Evolutionary conservation across 23 tunicate species (phyloP).

Genomic region (Phallusia fumigata): DNA sequence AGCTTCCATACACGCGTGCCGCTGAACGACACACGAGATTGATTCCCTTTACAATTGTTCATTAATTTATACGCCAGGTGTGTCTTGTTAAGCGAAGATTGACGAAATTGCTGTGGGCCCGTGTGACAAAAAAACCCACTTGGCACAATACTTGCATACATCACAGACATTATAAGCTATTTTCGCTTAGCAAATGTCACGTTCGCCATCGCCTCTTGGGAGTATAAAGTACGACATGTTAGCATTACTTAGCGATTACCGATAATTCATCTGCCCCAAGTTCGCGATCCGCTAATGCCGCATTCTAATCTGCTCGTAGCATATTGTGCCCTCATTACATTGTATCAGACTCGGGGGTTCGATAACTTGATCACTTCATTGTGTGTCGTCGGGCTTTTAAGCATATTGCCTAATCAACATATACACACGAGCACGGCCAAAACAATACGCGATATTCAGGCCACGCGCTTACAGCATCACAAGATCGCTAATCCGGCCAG

Average conservation of each 20-base stretch:
- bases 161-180: too few species aligned
- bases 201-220: background rate
- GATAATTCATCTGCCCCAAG: constrained; percentile 1
- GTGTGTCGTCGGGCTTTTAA: constrained; percentile 5
- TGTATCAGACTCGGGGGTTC: background rate
- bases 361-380: background rate
- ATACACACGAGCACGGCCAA: background rate
- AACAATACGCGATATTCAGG: background rate
- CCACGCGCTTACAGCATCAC: constrained; percentile 6
- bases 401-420: constrained; percentile 1
- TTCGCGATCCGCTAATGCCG: background rate
- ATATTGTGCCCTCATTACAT: constrained; percentile 2
- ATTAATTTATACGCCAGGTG: too few species aligned
- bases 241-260: background rate
- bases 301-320: background rate
- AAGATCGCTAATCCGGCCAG: constrained; percentile 8
- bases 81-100: too few species aligned
- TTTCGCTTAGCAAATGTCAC: too few species aligned
- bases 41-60: too few species aligned
- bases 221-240: background rate
- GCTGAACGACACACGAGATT: too few species aligned
- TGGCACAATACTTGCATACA: too few species aligned
- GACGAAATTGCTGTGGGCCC: too few species aligned
- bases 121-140: too few species aligned
- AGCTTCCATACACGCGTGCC: too few species aligned